Conservation (phyloP, 64 coral and sea anemone species). For the Anthopleura sola region DNA sequence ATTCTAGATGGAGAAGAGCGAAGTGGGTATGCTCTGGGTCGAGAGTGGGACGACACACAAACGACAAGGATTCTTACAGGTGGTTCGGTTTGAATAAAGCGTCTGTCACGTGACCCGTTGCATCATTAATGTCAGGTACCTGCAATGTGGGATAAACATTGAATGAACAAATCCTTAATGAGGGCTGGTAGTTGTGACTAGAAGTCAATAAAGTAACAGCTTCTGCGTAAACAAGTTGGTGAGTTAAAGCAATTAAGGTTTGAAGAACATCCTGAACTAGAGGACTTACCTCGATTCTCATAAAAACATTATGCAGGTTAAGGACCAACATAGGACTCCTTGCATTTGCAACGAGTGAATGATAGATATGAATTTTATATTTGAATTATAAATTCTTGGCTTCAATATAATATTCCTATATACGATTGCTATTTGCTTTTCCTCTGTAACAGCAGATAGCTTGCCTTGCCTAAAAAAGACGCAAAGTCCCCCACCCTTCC, state of each 20-base stretch:
- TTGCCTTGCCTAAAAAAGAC: too few species aligned
- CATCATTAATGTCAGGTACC: neutral
- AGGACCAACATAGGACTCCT: too few species aligned
- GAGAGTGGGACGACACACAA: neutral
- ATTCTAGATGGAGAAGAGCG: neutral
- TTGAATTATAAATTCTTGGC: too few species aligned
- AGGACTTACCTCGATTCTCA: neutral
- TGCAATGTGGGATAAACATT: constrained; percentile 11
- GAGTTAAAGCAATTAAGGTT: neutral
- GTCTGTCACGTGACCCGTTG: neutral
- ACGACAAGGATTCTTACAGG: neutral
- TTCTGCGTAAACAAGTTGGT: neutral
- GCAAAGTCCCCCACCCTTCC: too few species aligned
- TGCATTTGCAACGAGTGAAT: too few species aligned
- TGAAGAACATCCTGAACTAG: neutral
- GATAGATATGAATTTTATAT: too few species aligned
- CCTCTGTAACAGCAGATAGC: too few species aligned
- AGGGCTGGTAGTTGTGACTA: neutral
- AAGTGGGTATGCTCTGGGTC: constrained; percentile 1
- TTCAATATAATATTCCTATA: too few species aligned
- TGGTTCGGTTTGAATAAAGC: neutral
- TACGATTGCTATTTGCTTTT: too few species aligned
- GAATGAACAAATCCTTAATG: neutral
- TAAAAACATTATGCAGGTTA: too few species aligned
- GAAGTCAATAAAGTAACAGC: neutral